Evolutionary conservation across 2,797 vertebrate genomes (phyloP), one percentile per base, ranked within the genome.

Genomic region (Apodemus agrarius): DNA sequence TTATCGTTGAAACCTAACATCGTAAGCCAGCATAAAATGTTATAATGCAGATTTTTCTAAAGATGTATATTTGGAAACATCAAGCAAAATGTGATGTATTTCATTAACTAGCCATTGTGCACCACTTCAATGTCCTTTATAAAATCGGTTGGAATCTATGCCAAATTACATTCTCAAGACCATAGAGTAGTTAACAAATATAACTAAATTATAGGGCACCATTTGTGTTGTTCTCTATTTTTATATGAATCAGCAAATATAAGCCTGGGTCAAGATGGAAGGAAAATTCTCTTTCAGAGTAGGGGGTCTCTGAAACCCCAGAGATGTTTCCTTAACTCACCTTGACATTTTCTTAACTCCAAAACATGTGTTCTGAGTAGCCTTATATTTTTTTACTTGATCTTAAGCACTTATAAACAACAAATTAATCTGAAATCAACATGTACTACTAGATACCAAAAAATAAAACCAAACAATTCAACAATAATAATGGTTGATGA

Each of bases 81-180:
- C 65, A 92, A 88, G 37, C n/a, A 95, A 97, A 96, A 94, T 74
- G 79, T 95, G 24, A 54, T 6, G n/a, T 69, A 63, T 93, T 93
- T 93, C 46, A 89, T 95, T 92, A 91, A 95, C 52, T 88, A 83
- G 59, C 16, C n/a, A 54, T 52, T 69, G 22, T 80, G n/a, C 80
- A 90, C 6, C 31, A 75, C 57, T 95, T 96, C 57, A 88, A 26
- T 40, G 80, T 24, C 67, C 14, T 19, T 79, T 57, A 80, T 79
- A 81, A 97, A 82, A 96, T 46, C 46, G 31, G 21, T 21, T 78
- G 46, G 85, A 31, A 24, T 16, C 21, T 79, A 9, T 86, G 49
- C 3, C 37, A 75, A 46, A 91, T 61, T 86, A 79, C 65, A 95
- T 57, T 6, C 34, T 79, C 34, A 59, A 49, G 3, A 29, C 21